phyloP scores from a whole-genome alignment of 2,888 invertebrate species.

The Perizoma affinitatum region DNA sequence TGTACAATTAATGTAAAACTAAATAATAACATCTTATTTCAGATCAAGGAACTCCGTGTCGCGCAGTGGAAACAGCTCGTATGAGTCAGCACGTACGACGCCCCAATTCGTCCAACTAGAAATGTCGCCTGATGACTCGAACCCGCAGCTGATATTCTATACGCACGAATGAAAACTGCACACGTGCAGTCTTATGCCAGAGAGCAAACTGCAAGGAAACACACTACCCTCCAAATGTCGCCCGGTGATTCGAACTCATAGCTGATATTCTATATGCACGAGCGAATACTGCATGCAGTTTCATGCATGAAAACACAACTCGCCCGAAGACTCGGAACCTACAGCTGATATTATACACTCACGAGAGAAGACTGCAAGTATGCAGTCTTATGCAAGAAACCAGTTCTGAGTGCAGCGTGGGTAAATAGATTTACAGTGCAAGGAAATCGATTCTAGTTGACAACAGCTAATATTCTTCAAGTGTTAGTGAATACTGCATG shows the following conservation, averaged over 20 bases:
- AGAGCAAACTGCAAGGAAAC: background rate
- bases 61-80: constrained; percentile 65
- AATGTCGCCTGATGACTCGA: constrained; percentile 84
- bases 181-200: background rate
- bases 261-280: background rate
- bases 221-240: background rate
- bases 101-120: constrained; percentile 78
- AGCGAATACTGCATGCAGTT: background rate
- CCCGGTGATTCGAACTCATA: constrained; percentile 55
- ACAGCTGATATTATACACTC: background rate
- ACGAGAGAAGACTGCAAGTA: background rate
- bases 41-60: constrained; percentile 82
- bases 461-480: too few relatives aligned
- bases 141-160: constrained; percentile 93
- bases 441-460: background rate
- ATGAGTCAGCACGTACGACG: constrained; percentile 78
- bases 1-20: too few relatives aligned
- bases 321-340: background rate
- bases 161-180: constrained; percentile 84
- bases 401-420: background rate
- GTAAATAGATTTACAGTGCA: background rate
- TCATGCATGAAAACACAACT: background rate
- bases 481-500: too few relatives aligned
- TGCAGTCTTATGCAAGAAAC: background rate
- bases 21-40: constrained; percentile 23